Conservation (phyloP, 2,888 invertebrate genomes). For the Pterobdella sp. region DNA sequence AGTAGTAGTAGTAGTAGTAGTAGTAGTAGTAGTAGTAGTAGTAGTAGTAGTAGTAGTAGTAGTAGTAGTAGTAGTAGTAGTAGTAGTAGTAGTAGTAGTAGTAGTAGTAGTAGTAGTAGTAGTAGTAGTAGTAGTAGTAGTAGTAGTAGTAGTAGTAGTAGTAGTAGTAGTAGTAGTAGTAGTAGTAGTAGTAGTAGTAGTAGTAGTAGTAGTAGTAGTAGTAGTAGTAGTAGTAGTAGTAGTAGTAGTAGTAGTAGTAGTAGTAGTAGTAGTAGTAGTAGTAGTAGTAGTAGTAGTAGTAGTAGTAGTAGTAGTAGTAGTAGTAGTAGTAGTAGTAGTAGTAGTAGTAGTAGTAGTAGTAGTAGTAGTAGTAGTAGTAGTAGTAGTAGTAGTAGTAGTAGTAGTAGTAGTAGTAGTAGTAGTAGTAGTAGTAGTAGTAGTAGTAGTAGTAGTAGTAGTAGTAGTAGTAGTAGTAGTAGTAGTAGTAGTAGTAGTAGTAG, state of each 20-base stretch:
- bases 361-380: constrained; percentile 25
- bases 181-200: constrained; percentile 28
- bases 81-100: no score
- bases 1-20: constrained; percentile 24
- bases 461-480: constrained; percentile 26
- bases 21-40: constrained; percentile 22
- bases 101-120: constrained; percentile 23
- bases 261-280: constrained; percentile 27
- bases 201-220: constrained; percentile 31
- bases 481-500: constrained; percentile 28
- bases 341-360: not conserved
- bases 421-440: constrained; percentile 26
- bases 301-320: constrained; percentile 3
- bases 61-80: no score
- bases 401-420: constrained; percentile 27
- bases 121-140: constrained; percentile 28
- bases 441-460: constrained; percentile 28
- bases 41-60: no score
- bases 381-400: constrained; percentile 27
- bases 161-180: constrained; percentile 28
- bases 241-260: constrained; percentile 24
- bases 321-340: constrained; percentile 2
- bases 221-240: constrained; percentile 26
- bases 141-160: constrained; percentile 24
- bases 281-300: constrained; percentile 18